A percentile compares a stretch with the other conserved stretches of the same genome.
Evolutionary conservation across 2,797 vertebrate genomes (phyloP).

Genomic region (Diglossa cyanea): DNA sequence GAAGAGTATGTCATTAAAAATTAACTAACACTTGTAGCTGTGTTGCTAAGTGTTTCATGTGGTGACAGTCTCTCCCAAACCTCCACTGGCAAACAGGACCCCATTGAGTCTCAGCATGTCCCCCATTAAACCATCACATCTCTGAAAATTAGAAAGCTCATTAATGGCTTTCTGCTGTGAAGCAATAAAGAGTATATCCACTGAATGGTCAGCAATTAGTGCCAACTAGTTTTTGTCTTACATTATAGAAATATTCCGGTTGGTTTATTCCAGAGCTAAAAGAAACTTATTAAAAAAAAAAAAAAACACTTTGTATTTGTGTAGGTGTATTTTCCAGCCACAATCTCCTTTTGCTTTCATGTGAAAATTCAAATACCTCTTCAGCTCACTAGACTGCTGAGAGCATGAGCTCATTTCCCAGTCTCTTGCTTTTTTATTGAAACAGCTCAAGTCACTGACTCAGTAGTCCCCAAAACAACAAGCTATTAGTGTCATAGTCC

Average conservation of each 20-base stretch:
- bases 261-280: background rate
- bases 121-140: constrained; percentile 61
- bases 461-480: background rate
- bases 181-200: constrained; percentile 55
- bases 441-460: background rate
- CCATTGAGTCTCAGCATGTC: constrained; percentile 60
- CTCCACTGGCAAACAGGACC: constrained; percentile 35
- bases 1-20: background rate
- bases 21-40: constrained; percentile 25
- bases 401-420: background rate
- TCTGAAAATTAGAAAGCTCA: constrained; percentile 67
- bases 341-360: background rate
- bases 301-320: background rate
- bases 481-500: background rate
- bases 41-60: constrained; percentile 27
- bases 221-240: constrained; percentile 20
- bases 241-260: background rate
- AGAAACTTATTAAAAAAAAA: background rate
- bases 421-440: background rate
- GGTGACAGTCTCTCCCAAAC: constrained; percentile 29
- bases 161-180: constrained; percentile 69
- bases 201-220: constrained; percentile 55
- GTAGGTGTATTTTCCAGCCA: constrained; percentile 1
- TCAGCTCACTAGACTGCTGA: background rate
- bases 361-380: background rate